A percentile compares a stretch with the other conserved stretches of the same genome.
phyloP scores from a whole-genome alignment of 2,888 invertebrate species.

The Lissonota sp. region DNA sequence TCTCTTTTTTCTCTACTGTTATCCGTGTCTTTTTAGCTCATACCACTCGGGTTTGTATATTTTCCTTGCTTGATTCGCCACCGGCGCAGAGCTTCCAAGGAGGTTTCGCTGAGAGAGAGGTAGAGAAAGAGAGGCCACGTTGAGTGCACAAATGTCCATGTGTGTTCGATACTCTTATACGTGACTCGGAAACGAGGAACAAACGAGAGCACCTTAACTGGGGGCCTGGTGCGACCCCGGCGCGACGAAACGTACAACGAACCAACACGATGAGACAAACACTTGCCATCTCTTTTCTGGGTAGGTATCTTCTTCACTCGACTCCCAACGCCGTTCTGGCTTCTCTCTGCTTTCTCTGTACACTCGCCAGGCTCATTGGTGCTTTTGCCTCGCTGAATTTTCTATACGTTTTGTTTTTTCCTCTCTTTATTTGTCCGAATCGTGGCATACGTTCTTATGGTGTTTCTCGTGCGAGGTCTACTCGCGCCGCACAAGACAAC shows the following conservation, averaged over 20 bases:
- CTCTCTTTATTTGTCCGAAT: slow-evolving; percentile 69
- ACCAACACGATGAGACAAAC: slow-evolving; percentile 42
- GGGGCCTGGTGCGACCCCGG: slow-evolving; percentile 69
- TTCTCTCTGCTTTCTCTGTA: slow-evolving; percentile 42
- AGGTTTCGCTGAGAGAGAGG: too few relatives aligned
- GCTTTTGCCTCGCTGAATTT: slow-evolving; percentile 28
- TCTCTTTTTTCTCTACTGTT: neutral
- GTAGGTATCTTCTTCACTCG: slow-evolving; percentile 28
- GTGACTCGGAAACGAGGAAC: slow-evolving; percentile 81
- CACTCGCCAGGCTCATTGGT: slow-evolving; percentile 14
- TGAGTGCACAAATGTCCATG: slow-evolving; percentile 23
- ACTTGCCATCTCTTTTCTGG: slow-evolving; percentile 42
- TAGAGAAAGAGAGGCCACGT: neutral
- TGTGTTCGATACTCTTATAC: slow-evolving; percentile 46
- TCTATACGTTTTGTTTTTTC: slow-evolving; percentile 31
- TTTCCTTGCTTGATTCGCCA: too few relatives aligned
- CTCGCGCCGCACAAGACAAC: slow-evolving; percentile 72
- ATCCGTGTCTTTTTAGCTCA: too few relatives aligned
- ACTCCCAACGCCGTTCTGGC: slow-evolving; percentile 27
- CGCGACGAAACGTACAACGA: slow-evolving; percentile 66
- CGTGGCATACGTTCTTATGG: slow-evolving; percentile 76
- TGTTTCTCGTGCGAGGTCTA: slow-evolving; percentile 38
- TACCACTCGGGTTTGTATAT: too few relatives aligned
- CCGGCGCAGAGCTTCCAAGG: too few relatives aligned
- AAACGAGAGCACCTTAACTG: slow-evolving; percentile 82